Evolutionary conservation across 2,888 invertebrate species (phyloP), one percentile per base, ranked within the genome.

Genomic region (Phymatocera aterrima): DNA sequence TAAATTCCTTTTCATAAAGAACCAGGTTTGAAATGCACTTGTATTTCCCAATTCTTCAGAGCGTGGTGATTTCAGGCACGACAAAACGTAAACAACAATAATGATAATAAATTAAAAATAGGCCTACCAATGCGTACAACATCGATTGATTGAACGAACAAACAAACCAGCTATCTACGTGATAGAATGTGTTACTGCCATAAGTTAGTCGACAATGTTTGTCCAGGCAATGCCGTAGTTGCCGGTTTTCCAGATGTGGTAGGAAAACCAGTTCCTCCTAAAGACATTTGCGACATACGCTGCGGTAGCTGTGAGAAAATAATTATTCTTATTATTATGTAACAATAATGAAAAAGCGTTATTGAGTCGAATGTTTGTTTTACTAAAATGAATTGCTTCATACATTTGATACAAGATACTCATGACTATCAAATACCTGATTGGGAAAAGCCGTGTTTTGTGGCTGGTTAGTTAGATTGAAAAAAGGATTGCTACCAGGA

Each of bases 201-300:
- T 80, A 90, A 85, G 85, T 90, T 90, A 77, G 87, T 90, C 77
- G 90, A 90, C 74, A 90, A 86, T 10, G 90, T 90, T 82, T 90
- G 90, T 18, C 89, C 89, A 21, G 90, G 83, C 68, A 90, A 82
- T 77, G 83, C 77, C 21, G 86, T 68, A 24, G 85, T 10, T 12
- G 78, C 70, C 48, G 87, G 81, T 78, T 88, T 87, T 80, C 85
- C 85, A 24, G 87, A 37, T n/a, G 85, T 37, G 28, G 83, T 65
- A 18, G 87, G 79, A 64, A 90, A 90, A 57, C 81, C 82, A 80
- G 88, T 82, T 77, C 87, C 87, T 57, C 87, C 84, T 79, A 93
- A 84, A 74, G 91, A 90, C 86, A 93, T 88, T 86, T 91, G 92
- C 21, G 91, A 89, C 89, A 93, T 92, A 85, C 92, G 92, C 84